Evolutionary conservation across 2,797 vertebrate genomes (phyloP), one percentile per base, ranked within the genome.

Genomic region (Hafferia zeledoni): DNA sequence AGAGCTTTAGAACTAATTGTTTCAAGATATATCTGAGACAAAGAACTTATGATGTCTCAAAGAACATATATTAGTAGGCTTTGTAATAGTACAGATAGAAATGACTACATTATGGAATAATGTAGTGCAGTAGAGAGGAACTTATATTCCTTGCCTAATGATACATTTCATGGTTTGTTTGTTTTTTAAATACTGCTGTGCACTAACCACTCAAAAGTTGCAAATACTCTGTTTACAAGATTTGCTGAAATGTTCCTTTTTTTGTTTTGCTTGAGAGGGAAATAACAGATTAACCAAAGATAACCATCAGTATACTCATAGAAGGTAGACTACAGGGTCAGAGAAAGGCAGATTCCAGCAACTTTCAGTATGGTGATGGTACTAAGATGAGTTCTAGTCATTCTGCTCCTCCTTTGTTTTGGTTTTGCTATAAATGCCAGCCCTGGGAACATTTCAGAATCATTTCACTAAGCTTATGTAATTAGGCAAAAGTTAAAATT

Each of bases 131-230:
- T 20, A 14, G 10, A 83, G 10, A 4, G 6, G 5, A 70, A 90
- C 74, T 35, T 35, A 4, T 27, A 53, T 28, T 83, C 22, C 28
- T 65, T 50, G 4, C 5, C 27, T 80, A 20, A 69, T 8, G 1
- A 63, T 25, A n/a, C 0, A 4, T 47, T 87, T 52, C 5, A 22
- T 18, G 9, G 9, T 1, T 7, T 16, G 9, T 6, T 1, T 7
- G n/a, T 4, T 87, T 91, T 80, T 61, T 2, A 44, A 76, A 71
- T 69, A 82, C n/a, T 76, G 3, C 13, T 69, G 5, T 1, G 3
- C 0, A 11, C 19, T 57, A 65, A 56, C 8, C 5, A 53, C 14
- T 10, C 5, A 63, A 52, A 83, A 56, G 12, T 59, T 69, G 37
- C 44, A 71, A 82, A 71, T 35, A 41, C 2, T 56, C 44, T 37